Conservation (phyloP, 1,140 invertebrate species). For the Heliconius congener region DNA sequence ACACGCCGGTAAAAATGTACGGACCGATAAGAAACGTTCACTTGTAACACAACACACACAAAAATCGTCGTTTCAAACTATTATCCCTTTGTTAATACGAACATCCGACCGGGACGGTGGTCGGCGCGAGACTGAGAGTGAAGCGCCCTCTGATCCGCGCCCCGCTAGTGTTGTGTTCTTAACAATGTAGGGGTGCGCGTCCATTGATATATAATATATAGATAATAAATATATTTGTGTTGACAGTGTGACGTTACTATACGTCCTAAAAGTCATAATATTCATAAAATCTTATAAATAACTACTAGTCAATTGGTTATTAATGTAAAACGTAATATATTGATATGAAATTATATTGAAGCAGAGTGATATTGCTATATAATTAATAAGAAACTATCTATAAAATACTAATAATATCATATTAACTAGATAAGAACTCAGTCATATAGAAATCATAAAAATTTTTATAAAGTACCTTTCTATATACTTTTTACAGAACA, state of each 20-base stretch:
- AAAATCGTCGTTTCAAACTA: conserved; percentile 10
- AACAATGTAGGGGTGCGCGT: conserved; percentile 55
- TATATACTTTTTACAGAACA: too few species aligned
- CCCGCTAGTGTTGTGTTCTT: conserved; percentile 58
- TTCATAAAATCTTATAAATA: too few species aligned
- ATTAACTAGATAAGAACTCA: too few species aligned
- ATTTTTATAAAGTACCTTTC: neutral
- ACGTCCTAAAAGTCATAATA: neutral
- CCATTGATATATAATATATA: conserved; percentile 7
- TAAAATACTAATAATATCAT: too few species aligned
- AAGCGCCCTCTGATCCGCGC: conserved; percentile 63
- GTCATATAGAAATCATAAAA: too few species aligned
- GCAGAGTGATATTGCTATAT: too few species aligned
- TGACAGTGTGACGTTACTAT: conserved; percentile 51
- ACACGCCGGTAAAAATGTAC: conserved; percentile 43
- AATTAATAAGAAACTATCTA: too few species aligned
- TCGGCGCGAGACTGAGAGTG: conserved; percentile 73
- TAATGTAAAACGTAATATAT: too few species aligned
- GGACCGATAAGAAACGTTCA: conserved; percentile 67
- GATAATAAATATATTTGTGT: conserved; percentile 67
- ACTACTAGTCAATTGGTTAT: too few species aligned
- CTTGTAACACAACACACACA: conserved; percentile 20
- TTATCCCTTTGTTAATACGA: conserved; percentile 23
- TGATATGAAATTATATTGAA: too few species aligned
- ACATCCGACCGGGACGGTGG: conserved; percentile 53